A percentile compares a stretch with the other conserved stretches of the same genome.
Conservation (phyloP, 2,888 invertebrate genomes). For the Erebia aethiops region DNA sequence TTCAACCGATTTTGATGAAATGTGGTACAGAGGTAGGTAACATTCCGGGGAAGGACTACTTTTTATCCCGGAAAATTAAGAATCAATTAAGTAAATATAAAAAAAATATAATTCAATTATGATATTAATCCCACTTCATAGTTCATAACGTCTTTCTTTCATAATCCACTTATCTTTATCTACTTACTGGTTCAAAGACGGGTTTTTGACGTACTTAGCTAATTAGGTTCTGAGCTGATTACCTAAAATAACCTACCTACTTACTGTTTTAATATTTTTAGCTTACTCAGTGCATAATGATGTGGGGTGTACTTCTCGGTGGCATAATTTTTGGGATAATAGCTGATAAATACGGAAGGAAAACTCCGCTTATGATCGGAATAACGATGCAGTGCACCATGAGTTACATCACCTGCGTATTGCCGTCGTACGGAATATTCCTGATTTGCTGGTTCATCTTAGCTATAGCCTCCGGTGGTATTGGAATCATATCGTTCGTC, state of each 20-base stretch:
- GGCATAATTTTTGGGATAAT: conserved; percentile 83
- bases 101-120: too few species aligned
- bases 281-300: conserved; percentile 83
- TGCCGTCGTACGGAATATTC: conserved; percentile 81
- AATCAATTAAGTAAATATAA: too few species aligned
- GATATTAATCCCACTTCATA: too few species aligned
- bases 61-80: too few species aligned
- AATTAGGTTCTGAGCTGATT: too few species aligned
- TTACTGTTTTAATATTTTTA: conserved; percentile 44
- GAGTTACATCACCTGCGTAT: conserved; percentile 78
- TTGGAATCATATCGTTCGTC: conserved; percentile 86
- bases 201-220: too few species aligned
- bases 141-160: too few species aligned
- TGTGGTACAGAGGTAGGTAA: too few species aligned
- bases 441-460: conserved; percentile 79
- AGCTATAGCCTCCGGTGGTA: conserved; percentile 85
- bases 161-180: too few species aligned
- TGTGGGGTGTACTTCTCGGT: conserved; percentile 85
- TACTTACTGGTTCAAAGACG: too few species aligned
- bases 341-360: conserved; percentile 85
- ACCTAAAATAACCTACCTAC: not conserved
- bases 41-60: too few species aligned
- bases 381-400: conserved; percentile 80
- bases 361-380: conserved; percentile 79
- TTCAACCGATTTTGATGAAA: too few species aligned